Evolutionary conservation across 2,797 vertebrate genomes (phyloP).

Genomic region (Periparus ater): DNA sequence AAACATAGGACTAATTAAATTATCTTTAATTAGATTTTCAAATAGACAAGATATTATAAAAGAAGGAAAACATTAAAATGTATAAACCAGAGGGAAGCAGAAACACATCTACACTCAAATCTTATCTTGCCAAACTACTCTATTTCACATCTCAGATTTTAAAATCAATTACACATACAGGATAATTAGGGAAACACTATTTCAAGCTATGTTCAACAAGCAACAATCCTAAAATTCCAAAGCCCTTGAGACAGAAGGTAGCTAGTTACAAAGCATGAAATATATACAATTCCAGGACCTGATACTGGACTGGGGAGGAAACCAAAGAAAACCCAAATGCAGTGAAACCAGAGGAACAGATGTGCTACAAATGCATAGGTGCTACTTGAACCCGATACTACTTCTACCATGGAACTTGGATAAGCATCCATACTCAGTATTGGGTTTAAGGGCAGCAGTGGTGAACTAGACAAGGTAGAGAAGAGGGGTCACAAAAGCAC

Average conservation of each 20-base stretch:
- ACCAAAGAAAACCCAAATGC: background rate
- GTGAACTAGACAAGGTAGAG: background rate
- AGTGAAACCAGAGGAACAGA: background rate
- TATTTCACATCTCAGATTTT: background rate
- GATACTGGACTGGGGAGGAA: background rate
- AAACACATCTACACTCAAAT: background rate
- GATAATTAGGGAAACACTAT: background rate
- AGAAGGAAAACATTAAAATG: background rate
- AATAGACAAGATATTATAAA: constrained; percentile 7
- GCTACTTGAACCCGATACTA: background rate
- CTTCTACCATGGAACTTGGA: background rate
- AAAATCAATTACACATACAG: background rate
- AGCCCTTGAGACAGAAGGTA: background rate
- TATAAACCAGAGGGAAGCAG: background rate
- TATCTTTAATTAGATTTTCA: constrained; percentile 57
- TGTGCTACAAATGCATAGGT: background rate
- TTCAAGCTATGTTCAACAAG: background rate
- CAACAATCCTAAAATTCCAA: background rate
- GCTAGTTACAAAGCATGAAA: background rate
- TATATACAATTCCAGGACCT: rapidly evolving
- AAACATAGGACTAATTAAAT: constrained; percentile 52
- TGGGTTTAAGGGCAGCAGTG: background rate
- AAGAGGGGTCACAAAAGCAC: background rate
- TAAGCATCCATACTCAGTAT: rapidly evolving
- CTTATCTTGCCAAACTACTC: background rate